These are phyloP conservation scores for Drosophila tsacasi DNA, from an alignment of 1,140 invertebrate species.

Conservation along the genomic window DNA sequence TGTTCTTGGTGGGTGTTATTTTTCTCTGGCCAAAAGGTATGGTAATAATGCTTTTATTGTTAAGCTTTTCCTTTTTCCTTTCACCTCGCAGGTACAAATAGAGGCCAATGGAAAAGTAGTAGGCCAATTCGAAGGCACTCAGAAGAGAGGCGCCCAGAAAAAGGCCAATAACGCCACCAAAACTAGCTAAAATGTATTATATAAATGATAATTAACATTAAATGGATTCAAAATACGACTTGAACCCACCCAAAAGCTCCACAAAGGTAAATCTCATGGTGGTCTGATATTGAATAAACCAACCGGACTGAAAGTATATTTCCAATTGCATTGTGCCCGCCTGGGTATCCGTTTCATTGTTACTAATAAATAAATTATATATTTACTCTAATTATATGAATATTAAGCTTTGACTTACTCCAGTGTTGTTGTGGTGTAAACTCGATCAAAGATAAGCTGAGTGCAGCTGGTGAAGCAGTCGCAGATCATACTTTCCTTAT, in stretches of 20 bases:
- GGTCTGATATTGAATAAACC: conserved; percentile 69
- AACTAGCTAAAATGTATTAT: conserved; percentile 57
- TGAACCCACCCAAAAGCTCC: conserved; percentile 65
- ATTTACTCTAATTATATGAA: neutral
- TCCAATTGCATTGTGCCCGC: conserved; percentile 54
- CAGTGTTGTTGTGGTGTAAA: conserved; percentile 34
- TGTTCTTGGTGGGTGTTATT: conserved; percentile 58
- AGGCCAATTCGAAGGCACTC: conserved; percentile 81
- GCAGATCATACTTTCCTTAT: conserved; percentile 65
- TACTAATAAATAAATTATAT: conserved; percentile 4
- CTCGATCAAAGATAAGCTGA: conserved; percentile 62
- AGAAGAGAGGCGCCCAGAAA: conserved; percentile 85
- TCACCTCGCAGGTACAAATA: conserved; percentile 58
- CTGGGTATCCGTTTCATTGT: conserved; percentile 25
- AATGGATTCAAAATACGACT: fast-evolving
- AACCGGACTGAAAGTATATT: conserved; percentile 63
- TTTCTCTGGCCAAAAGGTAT: conserved; percentile 47
- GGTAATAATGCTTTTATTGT: conserved; percentile 12
- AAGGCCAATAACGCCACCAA: conserved; percentile 84
- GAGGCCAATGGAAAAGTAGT: conserved; percentile 81
- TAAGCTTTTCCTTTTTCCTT: neutral
- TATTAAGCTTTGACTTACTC: conserved; percentile 45
- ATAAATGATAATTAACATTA: neutral
- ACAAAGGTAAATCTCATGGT: conserved; percentile 79
- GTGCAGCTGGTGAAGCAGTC: conserved; percentile 71